Evolutionary conservation across 2,113 vertebrate species (phyloP).

Genomic region (Syrmaticus mikado): DNA sequence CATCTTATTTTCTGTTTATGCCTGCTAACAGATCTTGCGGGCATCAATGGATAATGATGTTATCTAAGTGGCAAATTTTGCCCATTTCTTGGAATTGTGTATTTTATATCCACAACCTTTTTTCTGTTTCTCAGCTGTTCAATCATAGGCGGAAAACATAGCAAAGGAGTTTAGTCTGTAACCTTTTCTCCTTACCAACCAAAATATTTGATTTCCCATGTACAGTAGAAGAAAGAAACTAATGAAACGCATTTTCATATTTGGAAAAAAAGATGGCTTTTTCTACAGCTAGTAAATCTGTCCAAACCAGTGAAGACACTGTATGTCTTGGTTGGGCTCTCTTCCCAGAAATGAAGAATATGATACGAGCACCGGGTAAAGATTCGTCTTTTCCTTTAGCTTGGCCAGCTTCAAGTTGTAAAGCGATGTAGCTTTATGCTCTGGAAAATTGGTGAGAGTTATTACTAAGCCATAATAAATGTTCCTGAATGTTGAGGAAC

Average conservation of each 20-base stretch:
- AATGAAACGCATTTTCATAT: background rate
- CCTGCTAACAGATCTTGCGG: background rate
- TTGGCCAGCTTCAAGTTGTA: background rate
- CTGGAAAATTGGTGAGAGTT: background rate
- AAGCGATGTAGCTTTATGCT: background rate
- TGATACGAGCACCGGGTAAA: background rate
- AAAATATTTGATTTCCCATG: background rate
- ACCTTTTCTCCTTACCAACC: background rate
- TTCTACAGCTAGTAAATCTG: background rate
- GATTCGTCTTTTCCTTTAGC: background rate
- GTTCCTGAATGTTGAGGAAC: background rate
- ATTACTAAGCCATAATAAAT: background rate
- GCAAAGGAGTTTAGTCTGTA: background rate
- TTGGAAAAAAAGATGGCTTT: background rate
- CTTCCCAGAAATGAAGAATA: background rate
- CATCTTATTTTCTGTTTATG: background rate
- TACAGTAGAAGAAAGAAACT: background rate
- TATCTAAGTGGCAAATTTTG: background rate
- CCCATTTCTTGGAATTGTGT: background rate
- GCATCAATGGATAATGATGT: background rate
- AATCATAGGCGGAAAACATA: background rate
- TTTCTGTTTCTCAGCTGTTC: background rate
- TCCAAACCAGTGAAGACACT: background rate
- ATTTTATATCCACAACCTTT: background rate
- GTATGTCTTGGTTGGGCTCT: background rate